Base-by-base conservation (phyloP, 2,888 invertebrate species). In the Formica aserva region DNA sequence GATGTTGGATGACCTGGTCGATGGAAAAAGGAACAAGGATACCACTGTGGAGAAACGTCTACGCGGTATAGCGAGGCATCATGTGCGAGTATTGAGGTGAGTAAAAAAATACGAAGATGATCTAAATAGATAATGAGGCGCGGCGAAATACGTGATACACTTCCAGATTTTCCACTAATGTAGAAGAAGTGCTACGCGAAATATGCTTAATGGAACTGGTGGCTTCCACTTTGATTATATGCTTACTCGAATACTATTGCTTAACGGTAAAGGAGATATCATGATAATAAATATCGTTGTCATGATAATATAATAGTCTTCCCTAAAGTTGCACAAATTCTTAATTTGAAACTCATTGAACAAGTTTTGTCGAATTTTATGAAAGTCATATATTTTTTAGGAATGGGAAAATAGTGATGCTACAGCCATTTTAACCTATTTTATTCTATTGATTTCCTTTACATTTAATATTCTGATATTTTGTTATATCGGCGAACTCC, bases 161-260 rank as follows among this genome's bases (percentile, higher is more conserved):
- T 82, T 82, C 29, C 35, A 88, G 88, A 63, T 87, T 88, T 48
- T 63, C 65, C 1, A n/a, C n/a, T 8, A 52, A 29, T 32, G 57
- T 85, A 69, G 13, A 88, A 77, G 3, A 89, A 90, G 41, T 92
- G 15, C 74, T 94, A 48, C 90, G 89, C 18, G 90, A 90, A 74
- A 85, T 93, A 48, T 93, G 91, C 26, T 86, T 94, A 18, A 87
- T 93, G 22, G 93, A 94, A 90, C 85, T 93, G n/a, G 62, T 93
- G 26, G 91, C 92, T 1, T 93, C 93, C 26, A 93, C 93, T 0
- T 78, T 93, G 82, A 90, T 91, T 55, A 92, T 94, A 35, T 94
- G 94, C 69, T 90, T 93, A 29, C 88, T 93, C 8, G 93, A 92
- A 75, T 94, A 92, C 85, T 93, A 92, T 82, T 91, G 91, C 35